Conservation (phyloP, 2,797 vertebrate genomes). For the Phataginus tetradactyla region DNA sequence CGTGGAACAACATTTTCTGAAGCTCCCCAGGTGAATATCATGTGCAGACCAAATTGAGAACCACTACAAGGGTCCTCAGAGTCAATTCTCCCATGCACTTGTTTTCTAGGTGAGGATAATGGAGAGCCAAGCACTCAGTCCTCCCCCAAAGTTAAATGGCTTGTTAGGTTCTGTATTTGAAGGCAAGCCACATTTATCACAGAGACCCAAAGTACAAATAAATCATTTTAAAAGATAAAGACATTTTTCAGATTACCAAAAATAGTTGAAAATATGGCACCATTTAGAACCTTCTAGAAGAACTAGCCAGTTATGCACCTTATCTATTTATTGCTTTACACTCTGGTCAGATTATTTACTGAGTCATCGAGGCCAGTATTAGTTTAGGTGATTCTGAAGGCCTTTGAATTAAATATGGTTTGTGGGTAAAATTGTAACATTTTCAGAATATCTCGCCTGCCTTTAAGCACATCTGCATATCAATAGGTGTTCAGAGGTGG, state of each 20-base stretch:
- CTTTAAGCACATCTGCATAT: too few relatives aligned
- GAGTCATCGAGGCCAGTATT: background rate
- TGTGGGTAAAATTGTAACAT: too few relatives aligned
- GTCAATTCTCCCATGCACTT: background rate
- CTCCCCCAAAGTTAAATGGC: background rate
- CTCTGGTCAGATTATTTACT: background rate
- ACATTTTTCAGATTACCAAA: conserved; percentile 6
- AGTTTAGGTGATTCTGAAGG: background rate
- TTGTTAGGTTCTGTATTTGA: background rate
- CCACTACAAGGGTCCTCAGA: background rate
- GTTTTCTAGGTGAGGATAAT: background rate
- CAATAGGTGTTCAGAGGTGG: too few relatives aligned
- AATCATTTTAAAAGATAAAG: background rate
- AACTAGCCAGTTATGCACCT: background rate
- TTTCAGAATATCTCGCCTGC: too few relatives aligned
- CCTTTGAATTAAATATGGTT: background rate
- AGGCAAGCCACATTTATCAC: background rate
- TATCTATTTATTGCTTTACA: background rate
- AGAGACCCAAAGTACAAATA: background rate
- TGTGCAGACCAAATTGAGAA: background rate
- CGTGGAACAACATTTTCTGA: background rate
- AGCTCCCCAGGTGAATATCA: background rate
- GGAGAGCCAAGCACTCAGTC: background rate
- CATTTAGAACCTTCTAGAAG: conserved; percentile 9
- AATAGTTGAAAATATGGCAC: background rate